A percentile compares a stretch with the other conserved stretches of the same genome.
phyloP scores from a whole-genome alignment of 2,888 invertebrate genomes.

The Torymus texanus region DNA sequence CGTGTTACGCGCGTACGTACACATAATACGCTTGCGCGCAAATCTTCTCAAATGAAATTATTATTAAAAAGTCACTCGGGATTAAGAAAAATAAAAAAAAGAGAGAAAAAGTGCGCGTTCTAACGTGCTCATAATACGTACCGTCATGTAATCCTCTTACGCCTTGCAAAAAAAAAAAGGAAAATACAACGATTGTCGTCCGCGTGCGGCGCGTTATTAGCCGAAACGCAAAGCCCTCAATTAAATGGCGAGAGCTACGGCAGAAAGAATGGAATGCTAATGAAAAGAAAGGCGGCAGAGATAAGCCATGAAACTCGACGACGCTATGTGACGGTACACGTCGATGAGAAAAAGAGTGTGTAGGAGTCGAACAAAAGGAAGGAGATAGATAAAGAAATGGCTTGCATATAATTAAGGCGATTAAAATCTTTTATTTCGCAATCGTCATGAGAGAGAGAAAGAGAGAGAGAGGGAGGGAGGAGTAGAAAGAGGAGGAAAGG shows the following conservation, averaged over 20 bases:
- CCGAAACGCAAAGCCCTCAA: too few relatives aligned
- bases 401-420: conserved; percentile 37
- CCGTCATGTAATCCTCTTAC: too few relatives aligned
- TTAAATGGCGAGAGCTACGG: too few relatives aligned
- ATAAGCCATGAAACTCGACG: not conserved
- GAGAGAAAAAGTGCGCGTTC: too few relatives aligned
- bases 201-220: too few relatives aligned
- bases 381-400: conserved; percentile 19
- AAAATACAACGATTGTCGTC: too few relatives aligned
- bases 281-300: not conserved
- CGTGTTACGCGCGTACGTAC: too few relatives aligned
- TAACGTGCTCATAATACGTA: too few relatives aligned
- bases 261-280: conserved; percentile 4
- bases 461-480: not conserved
- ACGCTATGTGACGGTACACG: conserved; percentile 18
- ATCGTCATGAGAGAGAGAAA: not conserved
- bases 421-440: conserved; percentile 44
- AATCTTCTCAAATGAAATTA: conserved; percentile 2
- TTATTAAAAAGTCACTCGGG: conserved; percentile 1
- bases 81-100: not conserved
- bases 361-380: conserved; percentile 10
- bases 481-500: not conserved
- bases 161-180: too few relatives aligned
- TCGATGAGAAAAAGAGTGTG: conserved; percentile 1
- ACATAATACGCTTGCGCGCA: not conserved